These are phyloP conservation scores for Artibeus jamaicensis DNA, from an alignment of 2,797 vertebrate species.

Conservation along the genomic window DNA sequence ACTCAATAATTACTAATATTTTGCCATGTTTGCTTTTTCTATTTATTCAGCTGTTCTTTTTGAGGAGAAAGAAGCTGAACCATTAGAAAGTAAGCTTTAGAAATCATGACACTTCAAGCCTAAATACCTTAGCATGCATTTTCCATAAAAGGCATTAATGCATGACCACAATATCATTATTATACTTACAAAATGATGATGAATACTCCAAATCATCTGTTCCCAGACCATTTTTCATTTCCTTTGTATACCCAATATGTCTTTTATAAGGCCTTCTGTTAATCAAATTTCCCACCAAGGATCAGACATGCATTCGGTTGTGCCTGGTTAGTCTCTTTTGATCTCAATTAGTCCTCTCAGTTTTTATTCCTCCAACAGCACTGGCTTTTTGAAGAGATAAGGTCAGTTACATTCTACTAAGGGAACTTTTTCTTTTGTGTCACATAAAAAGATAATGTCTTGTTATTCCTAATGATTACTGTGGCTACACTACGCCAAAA, in stretches of 20 bases:
- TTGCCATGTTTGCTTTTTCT: background rate
- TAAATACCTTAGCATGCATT: background rate
- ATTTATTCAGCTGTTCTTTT: background rate
- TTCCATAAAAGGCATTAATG: background rate
- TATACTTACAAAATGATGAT: background rate
- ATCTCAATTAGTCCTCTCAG: background rate
- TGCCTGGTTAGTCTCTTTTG: background rate
- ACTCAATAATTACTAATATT: background rate
- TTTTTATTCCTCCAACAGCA: background rate
- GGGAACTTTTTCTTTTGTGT: background rate
- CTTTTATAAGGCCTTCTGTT: background rate
- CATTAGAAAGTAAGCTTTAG: background rate
- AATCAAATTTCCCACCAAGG: background rate
- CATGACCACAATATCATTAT: background rate
- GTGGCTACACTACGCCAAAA: background rate
- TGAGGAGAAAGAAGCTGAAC: background rate
- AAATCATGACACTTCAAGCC: background rate
- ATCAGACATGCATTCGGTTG: background rate
- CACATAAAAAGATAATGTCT: background rate
- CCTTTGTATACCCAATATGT: background rate
- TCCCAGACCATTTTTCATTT: background rate
- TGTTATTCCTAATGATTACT: background rate
- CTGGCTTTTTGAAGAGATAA: background rate
- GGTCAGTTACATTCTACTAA: background rate
- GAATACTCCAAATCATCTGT: background rate